A percentile compares a stretch with the other conserved stretches of the same genome.
Conservation (phyloP, 1,140 invertebrate genomes). For the Cotesia chilonis region DNA sequence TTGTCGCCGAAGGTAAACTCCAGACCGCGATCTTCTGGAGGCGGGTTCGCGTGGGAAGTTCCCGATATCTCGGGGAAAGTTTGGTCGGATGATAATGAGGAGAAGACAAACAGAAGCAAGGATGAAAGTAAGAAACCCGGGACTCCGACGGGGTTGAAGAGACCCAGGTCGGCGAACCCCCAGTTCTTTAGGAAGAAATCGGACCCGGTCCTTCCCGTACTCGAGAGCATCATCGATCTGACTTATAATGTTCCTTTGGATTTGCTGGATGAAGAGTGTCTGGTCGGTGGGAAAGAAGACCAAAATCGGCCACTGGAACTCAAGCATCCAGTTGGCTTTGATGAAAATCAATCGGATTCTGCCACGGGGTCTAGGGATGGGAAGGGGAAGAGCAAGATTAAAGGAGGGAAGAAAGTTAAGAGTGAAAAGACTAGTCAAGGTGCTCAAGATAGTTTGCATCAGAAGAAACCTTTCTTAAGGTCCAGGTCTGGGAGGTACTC, state of each 20-base stretch:
- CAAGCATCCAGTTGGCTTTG: neutral
- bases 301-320: neutral
- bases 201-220: neutral
- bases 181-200: constrained; percentile 16
- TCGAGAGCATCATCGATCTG: constrained; percentile 20
- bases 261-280: neutral
- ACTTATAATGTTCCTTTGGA: neutral
- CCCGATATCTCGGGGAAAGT: constrained; percentile 28
- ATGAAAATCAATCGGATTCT: neutral
- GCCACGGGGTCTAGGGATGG: neutral
- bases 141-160: neutral
- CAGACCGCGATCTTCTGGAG: constrained; percentile 32
- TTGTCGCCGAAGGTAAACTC: constrained; percentile 26
- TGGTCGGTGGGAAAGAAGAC: neutral
- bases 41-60: constrained; percentile 36
- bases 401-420: neutral
- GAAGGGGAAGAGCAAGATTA: neutral
- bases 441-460: neutral
- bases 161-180: neutral
- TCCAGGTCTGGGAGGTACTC: constrained; percentile 21
- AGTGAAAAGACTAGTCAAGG: neutral
- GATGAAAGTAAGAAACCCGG: neutral
- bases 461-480: constrained; percentile 3
- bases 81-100: constrained; percentile 2
- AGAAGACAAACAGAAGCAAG: neutral